phyloP scores from a whole-genome alignment of 2,888 invertebrate genomes.

The Andrena haemorrhoa region DNA sequence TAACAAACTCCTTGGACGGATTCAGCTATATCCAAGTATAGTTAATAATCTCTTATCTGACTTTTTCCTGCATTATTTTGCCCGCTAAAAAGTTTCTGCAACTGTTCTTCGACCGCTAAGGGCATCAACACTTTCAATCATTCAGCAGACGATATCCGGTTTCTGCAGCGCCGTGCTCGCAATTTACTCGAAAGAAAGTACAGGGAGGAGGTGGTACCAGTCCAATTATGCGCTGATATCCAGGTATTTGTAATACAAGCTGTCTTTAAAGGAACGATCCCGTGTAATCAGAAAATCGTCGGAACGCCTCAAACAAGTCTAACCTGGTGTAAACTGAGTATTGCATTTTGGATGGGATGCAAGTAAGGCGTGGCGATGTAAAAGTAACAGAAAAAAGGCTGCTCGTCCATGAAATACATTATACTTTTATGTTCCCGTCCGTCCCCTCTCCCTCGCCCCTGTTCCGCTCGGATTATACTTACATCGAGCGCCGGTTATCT shows the following conservation, averaged over 20 bases:
- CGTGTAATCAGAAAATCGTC: conserved; percentile 11
- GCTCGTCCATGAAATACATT: neutral
- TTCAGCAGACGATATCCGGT: neutral
- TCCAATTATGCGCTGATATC: conserved; percentile 8
- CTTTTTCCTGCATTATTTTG: no score
- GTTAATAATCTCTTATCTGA: no score
- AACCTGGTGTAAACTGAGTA: conserved; percentile 15
- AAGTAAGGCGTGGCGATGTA: conserved; percentile 10
- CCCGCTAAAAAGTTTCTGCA: no score
- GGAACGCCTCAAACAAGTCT: conserved; percentile 34
- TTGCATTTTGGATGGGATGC: conserved; percentile 24
- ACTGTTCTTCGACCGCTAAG: no score
- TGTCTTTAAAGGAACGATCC: conserved; percentile 6
- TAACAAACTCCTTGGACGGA: no score
- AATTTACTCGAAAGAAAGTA: neutral
- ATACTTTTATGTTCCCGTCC: conserved; percentile 3
- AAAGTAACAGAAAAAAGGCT: neutral
- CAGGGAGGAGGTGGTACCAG: neutral
- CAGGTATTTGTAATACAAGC: conserved; percentile 12
- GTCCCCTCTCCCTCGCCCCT: neutral
- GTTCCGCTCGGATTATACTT: conserved; percentile 15
- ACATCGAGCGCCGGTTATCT: conserved; percentile 9
- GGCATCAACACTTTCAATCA: neutral
- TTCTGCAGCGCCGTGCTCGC: neutral
- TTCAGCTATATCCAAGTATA: no score